Conservation (phyloP, 2,888 invertebrate genomes). For the Copidosoma aretas region DNA sequence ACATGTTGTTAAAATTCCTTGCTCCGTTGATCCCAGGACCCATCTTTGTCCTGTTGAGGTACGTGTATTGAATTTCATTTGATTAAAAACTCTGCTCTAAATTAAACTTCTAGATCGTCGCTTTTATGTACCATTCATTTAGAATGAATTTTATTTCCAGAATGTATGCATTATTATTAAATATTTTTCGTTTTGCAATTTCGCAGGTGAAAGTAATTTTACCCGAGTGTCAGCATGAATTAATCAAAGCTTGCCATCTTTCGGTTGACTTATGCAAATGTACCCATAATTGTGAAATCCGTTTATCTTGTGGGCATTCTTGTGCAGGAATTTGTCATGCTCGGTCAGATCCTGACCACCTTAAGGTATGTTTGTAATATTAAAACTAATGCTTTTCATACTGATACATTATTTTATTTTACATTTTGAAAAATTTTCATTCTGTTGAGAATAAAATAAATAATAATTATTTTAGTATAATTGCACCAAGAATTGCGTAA, state of each 20-base stretch:
- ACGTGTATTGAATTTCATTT: background rate
- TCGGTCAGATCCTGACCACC: slow-evolving; percentile 22
- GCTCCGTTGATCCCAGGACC: slow-evolving; percentile 1
- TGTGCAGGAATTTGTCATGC: slow-evolving; percentile 16
- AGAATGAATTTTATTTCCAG: no score
- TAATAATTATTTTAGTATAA: slow-evolving; percentile 13
- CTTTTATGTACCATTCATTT: no score
- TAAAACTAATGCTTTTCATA: background rate
- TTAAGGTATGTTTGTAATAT: slow-evolving; percentile 6
- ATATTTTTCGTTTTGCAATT: background rate
- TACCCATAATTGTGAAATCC: slow-evolving; percentile 8
- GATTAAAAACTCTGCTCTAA: no score
- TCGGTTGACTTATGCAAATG: slow-evolving; percentile 6
- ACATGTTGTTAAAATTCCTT: slow-evolving; percentile 11
- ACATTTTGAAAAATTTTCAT: background rate
- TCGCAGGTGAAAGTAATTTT: slow-evolving; percentile 11
- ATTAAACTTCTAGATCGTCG: no score
- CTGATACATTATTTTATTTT: background rate
- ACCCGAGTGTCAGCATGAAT: slow-evolving; percentile 11
- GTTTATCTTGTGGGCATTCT: slow-evolving; percentile 20
- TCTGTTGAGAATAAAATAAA: no score
- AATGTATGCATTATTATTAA: no score
- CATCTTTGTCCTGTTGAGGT: background rate
- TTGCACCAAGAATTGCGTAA: slow-evolving; percentile 9
- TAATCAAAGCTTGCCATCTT: background rate